Base-by-base conservation (phyloP, 2,888 invertebrate species). In the Drosophila maculinotata region DNA sequence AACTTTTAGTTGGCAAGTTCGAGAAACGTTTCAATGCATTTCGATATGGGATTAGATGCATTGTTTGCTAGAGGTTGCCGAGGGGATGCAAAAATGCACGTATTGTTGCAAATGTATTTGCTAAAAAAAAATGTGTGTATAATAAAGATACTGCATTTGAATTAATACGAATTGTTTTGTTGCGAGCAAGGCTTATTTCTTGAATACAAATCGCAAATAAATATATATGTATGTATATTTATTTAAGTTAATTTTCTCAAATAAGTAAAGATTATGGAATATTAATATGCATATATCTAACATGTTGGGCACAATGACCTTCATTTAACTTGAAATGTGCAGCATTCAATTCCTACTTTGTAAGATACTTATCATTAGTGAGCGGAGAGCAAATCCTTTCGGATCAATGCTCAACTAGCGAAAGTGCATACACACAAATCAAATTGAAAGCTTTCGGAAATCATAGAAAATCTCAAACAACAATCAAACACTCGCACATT, bases 11-110 rank as follows among this genome's bases (percentile, higher is more conserved):
- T 53, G 26, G 76, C 64, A 79, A 73, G 79, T 79, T 85, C 85
- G 79, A 80, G 79, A 82, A 80, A 73, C 82, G 73, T 65, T 85
- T 79, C 72, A 72, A 60, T 79, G 85, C 82, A 81, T 81, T 79
- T 80, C 73, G 76, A 84, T 85, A 79, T 73, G 73, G 76, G 47
- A 69, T 66, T 72, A 79, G 69, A 62, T 47, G 58, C 47, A 64
- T 45, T 45, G 66, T 49, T 57, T 41, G 30, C 48, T 15, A 31
- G 48, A 53, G 53, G 48, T 48, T 53, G 47, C 15, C 20, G 14
- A 15, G 52, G 52, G 45, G 14, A 28, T 54, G 35, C 35, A 54
- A 33, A 39, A 15, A 6, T 17, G 48, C 33, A 60, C 48, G 62
- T 60, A 60, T 56, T 58, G 41, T 58, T 58, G 48, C 36, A 36